phyloP scores from a whole-genome alignment of 2,888 invertebrate genomes.

The Acholoe squamosa region DNA sequence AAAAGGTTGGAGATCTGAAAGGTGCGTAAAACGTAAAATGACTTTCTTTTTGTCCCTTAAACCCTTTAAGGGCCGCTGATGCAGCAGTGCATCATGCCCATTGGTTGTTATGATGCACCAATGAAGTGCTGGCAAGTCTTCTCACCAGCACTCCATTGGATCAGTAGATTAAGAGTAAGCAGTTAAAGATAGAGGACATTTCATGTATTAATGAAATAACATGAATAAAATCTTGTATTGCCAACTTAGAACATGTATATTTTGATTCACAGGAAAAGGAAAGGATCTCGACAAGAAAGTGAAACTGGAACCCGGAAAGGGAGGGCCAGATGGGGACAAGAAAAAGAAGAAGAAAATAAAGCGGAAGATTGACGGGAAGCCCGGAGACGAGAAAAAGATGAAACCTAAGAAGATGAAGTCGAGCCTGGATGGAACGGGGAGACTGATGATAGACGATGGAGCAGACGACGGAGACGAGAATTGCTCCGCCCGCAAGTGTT shows the following conservation, averaged over 20 bases:
- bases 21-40: not conserved
- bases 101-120: too few relatives aligned
- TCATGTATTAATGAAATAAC: too few relatives aligned
- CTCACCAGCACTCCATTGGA: too few relatives aligned
- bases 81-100: too few relatives aligned
- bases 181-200: too few relatives aligned
- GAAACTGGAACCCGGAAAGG: constrained; percentile 26
- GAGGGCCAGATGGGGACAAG: constrained; percentile 31
- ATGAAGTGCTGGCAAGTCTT: too few relatives aligned
- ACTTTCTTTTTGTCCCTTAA: too few relatives aligned
- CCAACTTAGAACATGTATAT: too few relatives aligned
- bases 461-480: constrained; percentile 74
- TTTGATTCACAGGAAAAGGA: constrained; percentile 4
- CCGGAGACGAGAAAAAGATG: constrained; percentile 25
- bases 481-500: constrained; percentile 81
- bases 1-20: constrained; percentile 28
- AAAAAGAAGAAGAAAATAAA: constrained; percentile 63
- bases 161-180: too few relatives aligned
- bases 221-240: too few relatives aligned
- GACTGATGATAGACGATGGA: constrained; percentile 30
- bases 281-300: constrained; percentile 43
- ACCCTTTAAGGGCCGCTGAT: too few relatives aligned
- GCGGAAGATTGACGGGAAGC: constrained; percentile 63
- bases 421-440: constrained; percentile 39
- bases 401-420: constrained; percentile 62